Conservation (phyloP, 1,140 invertebrate species). For the Caenorhabditis latens region DNA sequence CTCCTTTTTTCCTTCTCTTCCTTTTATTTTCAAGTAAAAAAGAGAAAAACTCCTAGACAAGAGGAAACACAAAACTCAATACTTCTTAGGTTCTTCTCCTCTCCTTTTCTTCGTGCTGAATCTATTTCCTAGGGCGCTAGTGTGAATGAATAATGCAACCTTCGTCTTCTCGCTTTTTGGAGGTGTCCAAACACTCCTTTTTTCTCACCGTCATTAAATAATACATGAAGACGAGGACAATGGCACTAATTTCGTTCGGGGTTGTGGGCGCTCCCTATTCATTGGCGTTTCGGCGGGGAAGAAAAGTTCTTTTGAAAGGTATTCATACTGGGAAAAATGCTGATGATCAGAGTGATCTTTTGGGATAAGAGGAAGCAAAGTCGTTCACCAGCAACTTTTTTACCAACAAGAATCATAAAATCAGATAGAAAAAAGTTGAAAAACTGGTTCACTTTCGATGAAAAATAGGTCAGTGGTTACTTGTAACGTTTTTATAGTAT, state of each 20-base stretch:
- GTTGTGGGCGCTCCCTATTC: not conserved
- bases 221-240: slow-evolving; percentile 10
- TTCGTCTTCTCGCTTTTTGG: slow-evolving; percentile 33
- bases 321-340: not conserved
- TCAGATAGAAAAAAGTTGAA: no score
- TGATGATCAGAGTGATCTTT: not conserved
- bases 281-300: not conserved
- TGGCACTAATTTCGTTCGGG: not conserved
- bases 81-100: not conserved
- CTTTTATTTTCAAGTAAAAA: not conserved
- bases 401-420: no score
- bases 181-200: slow-evolving; percentile 15
- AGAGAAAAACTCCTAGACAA: not conserved
- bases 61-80: slow-evolving; percentile 19
- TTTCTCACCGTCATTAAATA: slow-evolving; percentile 34
- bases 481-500: no score
- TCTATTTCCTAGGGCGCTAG: slow-evolving; percentile 10
- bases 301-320: not conserved
- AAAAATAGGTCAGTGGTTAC: no score
- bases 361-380: not conserved
- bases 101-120: not conserved
- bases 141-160: slow-evolving; percentile 47
- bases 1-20: no score
- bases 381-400: no score
- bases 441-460: no score